phyloP scores from a whole-genome alignment of 35 echinoderm and acorn worm genomes.

The Hemicentrotus pulcherrimus region DNA sequence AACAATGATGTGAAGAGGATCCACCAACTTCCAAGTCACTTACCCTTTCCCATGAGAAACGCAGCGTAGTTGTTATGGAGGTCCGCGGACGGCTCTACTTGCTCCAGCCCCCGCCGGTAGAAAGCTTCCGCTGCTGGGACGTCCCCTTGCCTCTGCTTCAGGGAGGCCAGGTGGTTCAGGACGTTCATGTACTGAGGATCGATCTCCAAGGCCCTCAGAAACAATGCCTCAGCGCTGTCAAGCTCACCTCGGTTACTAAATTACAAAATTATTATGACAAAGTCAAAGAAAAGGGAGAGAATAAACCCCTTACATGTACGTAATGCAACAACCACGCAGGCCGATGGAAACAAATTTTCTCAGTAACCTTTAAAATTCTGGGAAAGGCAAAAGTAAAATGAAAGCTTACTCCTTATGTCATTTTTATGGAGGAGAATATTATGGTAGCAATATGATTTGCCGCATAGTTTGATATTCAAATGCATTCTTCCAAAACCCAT shows the following conservation, averaged over 20 bases:
- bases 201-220: conserved; percentile 32
- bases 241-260: conserved; percentile 23
- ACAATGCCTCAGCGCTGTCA: background rate
- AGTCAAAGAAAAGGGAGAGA: too few species aligned
- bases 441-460: too few species aligned
- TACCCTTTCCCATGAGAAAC: conserved; percentile 56
- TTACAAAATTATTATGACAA: background rate
- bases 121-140: conserved; percentile 47
- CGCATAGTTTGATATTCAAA: too few species aligned
- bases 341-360: too few species aligned
- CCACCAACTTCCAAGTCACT: background rate
- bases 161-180: conserved; percentile 53
- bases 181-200: conserved; percentile 49
- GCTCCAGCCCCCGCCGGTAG: conserved; percentile 38
- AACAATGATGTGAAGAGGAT: background rate
- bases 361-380: too few species aligned
- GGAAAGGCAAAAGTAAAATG: too few species aligned
- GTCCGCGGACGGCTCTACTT: conserved; percentile 31
- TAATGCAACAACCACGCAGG: too few species aligned
- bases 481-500: too few species aligned
- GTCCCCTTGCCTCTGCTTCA: conserved; percentile 45
- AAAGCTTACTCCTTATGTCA: too few species aligned
- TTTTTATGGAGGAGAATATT: too few species aligned
- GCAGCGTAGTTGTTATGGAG: conserved; percentile 65
- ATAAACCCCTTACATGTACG: too few species aligned